A percentile compares a stretch with the other conserved stretches of the same genome.
phyloP scores from a whole-genome alignment of 2,797 vertebrate genomes.

The Emydoidea blandingii region DNA sequence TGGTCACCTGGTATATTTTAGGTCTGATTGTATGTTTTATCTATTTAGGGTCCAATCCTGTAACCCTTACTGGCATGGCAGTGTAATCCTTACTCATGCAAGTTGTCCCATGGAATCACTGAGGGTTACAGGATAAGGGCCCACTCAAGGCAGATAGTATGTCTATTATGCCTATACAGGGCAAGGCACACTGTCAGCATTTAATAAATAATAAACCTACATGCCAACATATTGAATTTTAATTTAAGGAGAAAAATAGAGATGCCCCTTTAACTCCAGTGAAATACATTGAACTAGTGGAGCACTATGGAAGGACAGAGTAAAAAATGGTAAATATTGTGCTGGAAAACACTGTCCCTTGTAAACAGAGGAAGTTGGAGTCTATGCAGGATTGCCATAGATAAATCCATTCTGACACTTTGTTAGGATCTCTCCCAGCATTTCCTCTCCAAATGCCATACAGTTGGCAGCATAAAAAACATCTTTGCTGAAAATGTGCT shows the following conservation, averaged over 20 bases:
- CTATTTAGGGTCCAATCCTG: not conserved
- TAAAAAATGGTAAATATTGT: not conserved
- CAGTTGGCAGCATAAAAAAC: not conserved
- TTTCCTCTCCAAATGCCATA: not conserved
- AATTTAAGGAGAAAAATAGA: not conserved
- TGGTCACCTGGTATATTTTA: not conserved
- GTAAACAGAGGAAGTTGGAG: rapidly evolving
- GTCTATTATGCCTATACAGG: not conserved
- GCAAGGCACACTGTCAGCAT: not conserved
- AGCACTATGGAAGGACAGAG: not conserved
- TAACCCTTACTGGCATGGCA: not conserved
- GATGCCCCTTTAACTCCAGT: not conserved
- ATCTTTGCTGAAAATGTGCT: not conserved
- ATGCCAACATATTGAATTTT: not conserved
- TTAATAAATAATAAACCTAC: not conserved
- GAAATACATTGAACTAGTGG: not conserved
- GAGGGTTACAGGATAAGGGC: not conserved
- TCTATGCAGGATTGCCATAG: not conserved
- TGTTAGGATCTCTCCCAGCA: not conserved
- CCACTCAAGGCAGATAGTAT: not conserved
- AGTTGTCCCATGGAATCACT: not conserved
- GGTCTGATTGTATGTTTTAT: not conserved
- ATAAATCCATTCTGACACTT: not conserved
- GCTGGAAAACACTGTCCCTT: not conserved
- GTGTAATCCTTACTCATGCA: not conserved